These are phyloP conservation scores for Sogatella furcifera DNA, from an alignment of 1,140 invertebrate genomes.

Conservation along the genomic window DNA sequence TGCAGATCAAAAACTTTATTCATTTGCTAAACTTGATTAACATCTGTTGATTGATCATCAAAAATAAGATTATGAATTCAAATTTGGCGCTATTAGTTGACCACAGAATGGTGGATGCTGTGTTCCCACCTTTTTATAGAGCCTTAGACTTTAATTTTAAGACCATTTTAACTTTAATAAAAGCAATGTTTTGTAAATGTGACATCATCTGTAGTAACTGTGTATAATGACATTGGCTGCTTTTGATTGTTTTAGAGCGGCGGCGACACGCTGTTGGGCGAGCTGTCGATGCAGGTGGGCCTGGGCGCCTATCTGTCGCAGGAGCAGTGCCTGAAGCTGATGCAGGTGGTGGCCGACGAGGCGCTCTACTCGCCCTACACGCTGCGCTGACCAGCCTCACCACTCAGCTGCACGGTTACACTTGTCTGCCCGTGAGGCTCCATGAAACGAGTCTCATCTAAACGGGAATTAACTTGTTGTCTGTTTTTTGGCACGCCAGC, in stretches of 20 bases:
- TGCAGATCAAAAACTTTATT: too few relatives aligned
- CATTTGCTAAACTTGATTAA: too few relatives aligned
- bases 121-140: too few relatives aligned
- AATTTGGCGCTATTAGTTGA: too few relatives aligned
- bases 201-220: too few relatives aligned
- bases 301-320: slow-evolving; percentile 2
- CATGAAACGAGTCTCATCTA: neutral
- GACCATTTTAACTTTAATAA: too few relatives aligned
- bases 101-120: too few relatives aligned
- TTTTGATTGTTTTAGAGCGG: neutral
- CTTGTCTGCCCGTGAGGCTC: neutral
- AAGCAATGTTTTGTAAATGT: too few relatives aligned
- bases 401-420: neutral
- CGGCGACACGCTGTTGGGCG: neutral
- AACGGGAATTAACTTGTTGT: neutral
- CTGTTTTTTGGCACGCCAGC: neutral
- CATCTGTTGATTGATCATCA: too few relatives aligned
- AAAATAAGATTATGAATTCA: too few relatives aligned
- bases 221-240: too few relatives aligned
- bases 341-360: neutral
- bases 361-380: slow-evolving; percentile 11
- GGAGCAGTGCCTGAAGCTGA: slow-evolving; percentile 4
- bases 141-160: too few relatives aligned
- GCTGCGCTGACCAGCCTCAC: slow-evolving; percentile 1
- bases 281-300: slow-evolving; percentile 5